phyloP scores from a whole-genome alignment of 2,888 invertebrate species.

The Netelia fuscicornis region DNA sequence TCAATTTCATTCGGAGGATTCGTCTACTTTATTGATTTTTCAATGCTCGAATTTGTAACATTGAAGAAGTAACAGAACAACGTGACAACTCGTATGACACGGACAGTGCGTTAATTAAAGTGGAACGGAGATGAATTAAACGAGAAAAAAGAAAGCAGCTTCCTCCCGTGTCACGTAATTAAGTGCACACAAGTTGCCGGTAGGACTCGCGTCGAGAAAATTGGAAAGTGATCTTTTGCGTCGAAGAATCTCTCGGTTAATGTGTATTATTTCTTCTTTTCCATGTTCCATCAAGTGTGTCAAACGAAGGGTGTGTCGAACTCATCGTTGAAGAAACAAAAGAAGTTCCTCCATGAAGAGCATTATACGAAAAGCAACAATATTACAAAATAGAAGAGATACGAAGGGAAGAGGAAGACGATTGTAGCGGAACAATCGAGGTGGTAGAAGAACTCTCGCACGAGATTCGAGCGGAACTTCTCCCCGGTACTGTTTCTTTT shows the following conservation, averaged over 20 bases:
- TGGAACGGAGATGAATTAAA: constrained; percentile 11
- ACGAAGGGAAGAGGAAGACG: not conserved
- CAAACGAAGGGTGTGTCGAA: not conserved
- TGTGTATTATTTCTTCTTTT: constrained; percentile 13
- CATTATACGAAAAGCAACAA: not conserved
- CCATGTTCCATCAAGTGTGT: constrained; percentile 12
- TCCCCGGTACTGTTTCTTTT: constrained; percentile 32
- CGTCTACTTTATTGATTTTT: not conserved
- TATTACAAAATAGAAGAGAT: not conserved
- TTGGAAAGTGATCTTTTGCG: constrained; percentile 57
- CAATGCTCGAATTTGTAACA: not conserved
- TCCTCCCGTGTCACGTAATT: constrained; percentile 54
- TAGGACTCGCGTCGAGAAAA: constrained; percentile 57
- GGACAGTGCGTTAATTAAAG: constrained; percentile 9
- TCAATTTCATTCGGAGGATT: not conserved
- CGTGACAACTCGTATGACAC: not conserved
- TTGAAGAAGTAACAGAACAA: not conserved
- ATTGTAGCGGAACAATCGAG: constrained; percentile 34
- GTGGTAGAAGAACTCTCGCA: constrained; percentile 37
- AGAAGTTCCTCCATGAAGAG: not conserved
- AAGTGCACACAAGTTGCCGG: constrained; percentile 38
- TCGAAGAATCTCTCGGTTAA: constrained; percentile 32
- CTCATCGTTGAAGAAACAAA: not conserved
- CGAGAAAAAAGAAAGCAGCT: constrained; percentile 57
- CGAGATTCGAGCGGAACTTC: constrained; percentile 59